Evolutionary conservation across 2,113 vertebrate genomes (phyloP).

Genomic region (Ceyx margarethae): DNA sequence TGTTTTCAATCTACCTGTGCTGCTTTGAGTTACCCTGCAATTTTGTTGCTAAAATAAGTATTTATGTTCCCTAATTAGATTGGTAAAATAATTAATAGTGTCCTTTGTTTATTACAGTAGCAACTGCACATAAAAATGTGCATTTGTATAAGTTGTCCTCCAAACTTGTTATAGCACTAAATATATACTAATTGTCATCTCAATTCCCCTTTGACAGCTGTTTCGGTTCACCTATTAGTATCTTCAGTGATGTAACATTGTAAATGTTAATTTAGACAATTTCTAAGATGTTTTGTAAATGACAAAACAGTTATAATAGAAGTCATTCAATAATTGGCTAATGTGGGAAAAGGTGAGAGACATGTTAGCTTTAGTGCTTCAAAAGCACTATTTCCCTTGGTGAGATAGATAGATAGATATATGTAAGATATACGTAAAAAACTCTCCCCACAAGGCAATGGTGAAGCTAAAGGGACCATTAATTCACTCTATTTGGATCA

Average conservation of each 20-base stretch:
- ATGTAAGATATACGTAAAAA: neutral
- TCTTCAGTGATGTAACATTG: neutral
- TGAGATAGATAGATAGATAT: neutral
- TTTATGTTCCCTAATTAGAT: neutral
- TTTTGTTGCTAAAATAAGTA: neutral
- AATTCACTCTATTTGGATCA: neutral
- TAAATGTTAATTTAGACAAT: neutral
- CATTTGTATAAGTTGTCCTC: neutral
- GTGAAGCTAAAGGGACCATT: neutral
- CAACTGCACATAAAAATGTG: neutral
- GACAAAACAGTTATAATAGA: neutral
- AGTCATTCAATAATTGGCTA: neutral
- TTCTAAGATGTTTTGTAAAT: neutral
- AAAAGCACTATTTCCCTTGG: neutral
- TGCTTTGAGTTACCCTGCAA: neutral
- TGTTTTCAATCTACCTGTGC: neutral
- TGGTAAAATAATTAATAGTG: neutral
- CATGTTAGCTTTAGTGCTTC: neutral
- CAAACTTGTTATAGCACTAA: neutral
- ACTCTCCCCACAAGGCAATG: neutral
- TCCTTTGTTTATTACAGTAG: neutral
- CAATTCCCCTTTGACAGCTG: neutral
- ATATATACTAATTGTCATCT: neutral
- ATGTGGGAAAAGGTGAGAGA: neutral
- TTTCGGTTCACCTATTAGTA: neutral